Evolutionary conservation across 2,888 invertebrate species (phyloP), one percentile per base, ranked within the genome.

Genomic region (Dynastes grantii): DNA sequence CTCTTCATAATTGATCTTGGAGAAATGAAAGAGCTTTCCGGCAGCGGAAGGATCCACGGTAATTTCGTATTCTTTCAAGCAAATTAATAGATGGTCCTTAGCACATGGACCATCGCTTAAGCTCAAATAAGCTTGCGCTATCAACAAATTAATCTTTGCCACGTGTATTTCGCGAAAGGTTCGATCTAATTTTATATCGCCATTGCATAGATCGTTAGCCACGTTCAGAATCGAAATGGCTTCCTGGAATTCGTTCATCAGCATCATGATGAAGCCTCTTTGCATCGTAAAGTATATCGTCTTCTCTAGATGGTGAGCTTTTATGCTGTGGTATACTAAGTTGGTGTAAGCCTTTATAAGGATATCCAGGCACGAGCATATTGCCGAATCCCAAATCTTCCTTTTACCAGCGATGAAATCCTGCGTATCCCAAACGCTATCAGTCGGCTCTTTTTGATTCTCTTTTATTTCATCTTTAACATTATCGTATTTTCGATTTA

Each of bases 401-500:
- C 81, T 79, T 58, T 80, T 82, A 32, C 77, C 58, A 6, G 45
- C 16, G 6, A 75, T 27, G 5, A 71, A 73, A 73, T 78, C 63
- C 51, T 64, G 63, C 40, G 53, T 58, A 67, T 75, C 73, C 73
- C 73, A 75, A 75, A 61, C 16, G 9, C 53, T 65, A 49, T 82
- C 76, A 0, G 65, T 76, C 51, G 82, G 81, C 55, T 79, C 80
- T n/a, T 79, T 76, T 80, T 83, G 81, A 6, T 82, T 77, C 5
- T 81, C 81, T 49, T 83, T 81, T 58, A 81, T 83, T 8, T 71
- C 73, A 9, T 32, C n/a, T 9, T 32, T 22, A 78, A 73, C 37
- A 70, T 88, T 85, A 4, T 85, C 86, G 83, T 92, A 92, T 82
- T 89, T 91, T 80, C 89, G 90, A 73, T 89, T 89, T 80, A 89